Base-by-base conservation (phyloP, 2,888 invertebrate species). In the Scaptomyza flava region DNA sequence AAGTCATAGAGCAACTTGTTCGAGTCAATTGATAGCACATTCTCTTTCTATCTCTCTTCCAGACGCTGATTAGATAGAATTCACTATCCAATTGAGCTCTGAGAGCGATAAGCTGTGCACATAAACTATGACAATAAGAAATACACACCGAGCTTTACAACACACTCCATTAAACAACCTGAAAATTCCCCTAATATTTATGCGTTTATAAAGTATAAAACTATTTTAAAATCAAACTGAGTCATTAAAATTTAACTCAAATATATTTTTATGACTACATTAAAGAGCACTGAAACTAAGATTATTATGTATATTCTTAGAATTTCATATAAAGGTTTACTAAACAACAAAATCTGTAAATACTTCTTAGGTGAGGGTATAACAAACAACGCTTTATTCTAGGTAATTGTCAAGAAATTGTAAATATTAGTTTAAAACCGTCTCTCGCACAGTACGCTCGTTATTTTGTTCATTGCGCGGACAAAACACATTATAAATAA, bases 1-100 rank as follows among this genome's bases (percentile, higher is more conserved):
- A 82, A 56, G 57, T 85, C 12, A 72, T 81, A 61, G 72, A 78
- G 5, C 17, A 41, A 9, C 33, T 68, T 6, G 85, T 79, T 33
- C 12, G 69, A 58, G 30, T 33, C n/a, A 48, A 62, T 42, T 45
- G 36, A 46, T 65, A 70, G 12, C 34, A 12, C 8, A 6, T 8
- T 4, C 36, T 7, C 20, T 2, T 14, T 14, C 6, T 7, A 7
- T 11, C n/a, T n/a, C 30, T 20, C 51, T 41, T 12, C 27, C 8
- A 8, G 3, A 11, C 6, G 8, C 20, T 30, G 36, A 45, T 53
- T 45, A 63, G 42, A 45, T 34, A n/a, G 6, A 46, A 36, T 11
- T 43, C 9, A 38, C 12, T 54, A 17, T 27, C 20, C 34, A 14
- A 42, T 20, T 36, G 17, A 47, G 11, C 17, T 43, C 3, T 20